Conservation (phyloP, 1,140 invertebrate genomes). For the Pentalonia nigronervosa region DNA sequence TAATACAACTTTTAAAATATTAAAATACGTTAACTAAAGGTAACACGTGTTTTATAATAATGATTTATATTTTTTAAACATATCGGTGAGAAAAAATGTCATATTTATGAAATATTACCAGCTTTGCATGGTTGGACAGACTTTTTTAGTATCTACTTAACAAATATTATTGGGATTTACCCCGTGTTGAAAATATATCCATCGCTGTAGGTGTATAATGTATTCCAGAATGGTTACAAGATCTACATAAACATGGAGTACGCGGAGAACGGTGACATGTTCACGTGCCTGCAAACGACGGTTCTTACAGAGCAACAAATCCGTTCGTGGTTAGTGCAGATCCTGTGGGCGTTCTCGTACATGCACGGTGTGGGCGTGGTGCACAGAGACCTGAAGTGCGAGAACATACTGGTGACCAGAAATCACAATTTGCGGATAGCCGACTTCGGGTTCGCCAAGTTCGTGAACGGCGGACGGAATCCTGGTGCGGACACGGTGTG, state of each 20-base stretch:
- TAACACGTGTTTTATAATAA: no score
- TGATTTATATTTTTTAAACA: no score
- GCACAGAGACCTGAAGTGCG: conserved; percentile 88
- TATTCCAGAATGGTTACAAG: conserved; percentile 77
- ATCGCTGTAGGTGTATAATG: conserved; percentile 75
- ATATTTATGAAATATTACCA: neutral
- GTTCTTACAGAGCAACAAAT: neutral
- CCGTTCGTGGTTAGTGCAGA: conserved; percentile 78
- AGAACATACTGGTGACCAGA: conserved; percentile 85
- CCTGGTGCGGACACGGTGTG: conserved; percentile 69
- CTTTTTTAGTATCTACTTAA: neutral
- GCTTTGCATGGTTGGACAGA: no score
- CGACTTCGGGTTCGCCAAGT: conserved; percentile 83
- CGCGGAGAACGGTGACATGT: conserved; percentile 84
- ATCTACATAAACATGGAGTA: conserved; percentile 85
- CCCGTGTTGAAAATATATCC: neutral
- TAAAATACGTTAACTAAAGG: no score
- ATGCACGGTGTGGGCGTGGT: conserved; percentile 84
- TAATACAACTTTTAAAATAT: no score
- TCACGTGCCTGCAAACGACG: conserved; percentile 78
- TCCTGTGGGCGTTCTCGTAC: conserved; percentile 83
- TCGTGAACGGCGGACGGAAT: neutral
- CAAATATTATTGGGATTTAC: neutral
- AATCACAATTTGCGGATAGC: conserved; percentile 84
- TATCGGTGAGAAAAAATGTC: neutral